Evolutionary conservation across 2,888 invertebrate genomes (phyloP).

Genomic region (Timema podura): DNA sequence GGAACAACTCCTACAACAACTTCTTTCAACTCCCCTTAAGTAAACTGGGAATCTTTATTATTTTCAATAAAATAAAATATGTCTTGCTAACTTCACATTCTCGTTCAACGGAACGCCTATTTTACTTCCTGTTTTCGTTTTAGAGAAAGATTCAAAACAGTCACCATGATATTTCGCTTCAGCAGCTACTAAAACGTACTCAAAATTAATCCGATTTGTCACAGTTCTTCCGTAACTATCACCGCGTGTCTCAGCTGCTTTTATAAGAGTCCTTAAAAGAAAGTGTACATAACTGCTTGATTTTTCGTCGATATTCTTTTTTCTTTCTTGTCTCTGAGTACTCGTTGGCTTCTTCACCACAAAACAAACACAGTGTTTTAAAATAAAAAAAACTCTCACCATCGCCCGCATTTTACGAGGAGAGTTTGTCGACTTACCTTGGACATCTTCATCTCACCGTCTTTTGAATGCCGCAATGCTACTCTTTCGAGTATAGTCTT

Average conservation of each 20-base stretch:
- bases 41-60: constrained; percentile 42
- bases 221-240: not conserved
- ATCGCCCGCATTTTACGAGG: not conserved
- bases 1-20: constrained; percentile 39
- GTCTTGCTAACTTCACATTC: constrained; percentile 40
- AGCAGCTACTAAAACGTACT: not conserved
- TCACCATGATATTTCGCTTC: constrained; percentile 4
- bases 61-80: constrained; percentile 42
- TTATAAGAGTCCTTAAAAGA: not conserved
- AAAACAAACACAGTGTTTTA: not conserved
- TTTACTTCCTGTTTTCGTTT: not conserved
- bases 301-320: not conserved
- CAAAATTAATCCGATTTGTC: not conserved
- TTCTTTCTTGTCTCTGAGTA: not conserved
- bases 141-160: not conserved
- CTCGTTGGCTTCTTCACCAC: not conserved
- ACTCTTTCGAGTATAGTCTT: not conserved
- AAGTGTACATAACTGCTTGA: not conserved
- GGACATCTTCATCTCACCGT: not conserved
- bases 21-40: constrained; percentile 39
- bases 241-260: not conserved
- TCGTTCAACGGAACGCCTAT: too few species aligned
- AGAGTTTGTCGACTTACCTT: not conserved
- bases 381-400: not conserved
- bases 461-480: not conserved